Percentiles rank a stretch among this genome's conserved stretches.
These are phyloP conservation scores for Synodontis membranacea DNA, from an alignment of 2,113 vertebrate species.

Conservation along the genomic window DNA sequence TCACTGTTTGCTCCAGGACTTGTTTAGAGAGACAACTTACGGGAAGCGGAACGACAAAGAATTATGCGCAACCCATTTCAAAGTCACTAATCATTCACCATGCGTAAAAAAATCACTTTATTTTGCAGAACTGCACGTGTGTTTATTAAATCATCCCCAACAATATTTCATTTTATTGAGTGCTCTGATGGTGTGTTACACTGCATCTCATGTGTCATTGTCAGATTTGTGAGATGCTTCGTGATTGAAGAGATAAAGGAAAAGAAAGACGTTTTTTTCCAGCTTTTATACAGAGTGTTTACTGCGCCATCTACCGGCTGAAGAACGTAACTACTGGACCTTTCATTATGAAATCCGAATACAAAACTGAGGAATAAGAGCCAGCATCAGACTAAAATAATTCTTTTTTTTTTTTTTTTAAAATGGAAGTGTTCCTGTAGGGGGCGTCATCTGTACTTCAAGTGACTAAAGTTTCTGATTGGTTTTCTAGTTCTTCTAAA, in stretches of 20 bases:
- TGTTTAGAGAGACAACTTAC: not conserved
- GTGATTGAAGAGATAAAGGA: not conserved
- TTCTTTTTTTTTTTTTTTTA: not conserved
- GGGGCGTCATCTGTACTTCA: not conserved
- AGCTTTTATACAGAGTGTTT: not conserved
- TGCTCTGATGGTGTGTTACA: not conserved
- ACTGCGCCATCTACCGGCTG: not conserved
- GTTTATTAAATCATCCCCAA: not conserved
- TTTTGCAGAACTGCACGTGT: not conserved
- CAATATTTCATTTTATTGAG: not conserved
- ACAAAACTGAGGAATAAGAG: not conserved
- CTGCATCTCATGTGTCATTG: not conserved
- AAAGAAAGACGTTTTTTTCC: too few relatives aligned
- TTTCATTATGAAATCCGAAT: not conserved
- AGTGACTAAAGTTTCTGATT: not conserved
- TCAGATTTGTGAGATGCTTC: not conserved
- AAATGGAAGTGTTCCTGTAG: not conserved
- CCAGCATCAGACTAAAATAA: not conserved
- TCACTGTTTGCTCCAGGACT: not conserved
- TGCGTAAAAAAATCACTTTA: not conserved
- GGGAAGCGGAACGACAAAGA: not conserved
- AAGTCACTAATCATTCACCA: too few relatives aligned
- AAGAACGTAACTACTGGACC: not conserved
- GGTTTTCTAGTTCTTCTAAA: not conserved
- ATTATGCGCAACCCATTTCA: too few relatives aligned